phyloP scores from a whole-genome alignment of 2,888 invertebrate species.

The Exephanes ischioxanthus region DNA sequence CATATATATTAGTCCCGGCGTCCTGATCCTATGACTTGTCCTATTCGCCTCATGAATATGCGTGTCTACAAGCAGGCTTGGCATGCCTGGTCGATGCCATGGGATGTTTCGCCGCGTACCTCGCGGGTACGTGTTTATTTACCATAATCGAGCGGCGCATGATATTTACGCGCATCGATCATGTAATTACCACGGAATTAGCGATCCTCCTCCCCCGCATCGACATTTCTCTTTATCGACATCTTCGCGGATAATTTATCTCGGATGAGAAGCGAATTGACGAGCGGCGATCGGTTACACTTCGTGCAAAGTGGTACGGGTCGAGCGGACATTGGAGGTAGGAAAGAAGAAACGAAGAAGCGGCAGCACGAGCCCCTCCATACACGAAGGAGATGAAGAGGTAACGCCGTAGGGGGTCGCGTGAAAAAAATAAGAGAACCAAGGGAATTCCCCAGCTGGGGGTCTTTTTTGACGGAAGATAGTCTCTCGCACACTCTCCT shows the following conservation, averaged over 20 bases:
- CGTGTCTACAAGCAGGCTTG: not conserved
- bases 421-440: conserved; percentile 77
- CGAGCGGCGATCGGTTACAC: conserved; percentile 21
- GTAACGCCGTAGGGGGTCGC: conserved; percentile 81
- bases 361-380: conserved; percentile 40
- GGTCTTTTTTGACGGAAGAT: conserved; percentile 77
- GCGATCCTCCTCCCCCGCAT: not conserved
- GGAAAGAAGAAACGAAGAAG: conserved; percentile 45
- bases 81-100: not conserved
- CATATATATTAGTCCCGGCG: conserved; percentile 18
- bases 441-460: conserved; percentile 78
- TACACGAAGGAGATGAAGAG: conserved; percentile 78
- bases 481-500: conserved; percentile 55
- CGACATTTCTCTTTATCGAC: conserved; percentile 5
- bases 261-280: conserved; percentile 19
- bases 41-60: conserved; percentile 47
- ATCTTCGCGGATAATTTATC: conserved; percentile 24
- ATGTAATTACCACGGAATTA: conserved; percentile 75
- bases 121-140: conserved; percentile 38
- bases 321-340: not conserved
- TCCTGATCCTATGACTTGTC: conserved; percentile 21
- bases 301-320: not conserved
- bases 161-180: conserved; percentile 78
- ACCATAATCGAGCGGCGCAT: conserved; percentile 8
- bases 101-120: not conserved